Evolutionary conservation across 2,888 invertebrate species (phyloP), one percentile per base, ranked within the genome.

Genomic region (Nomada goodeniana): DNA sequence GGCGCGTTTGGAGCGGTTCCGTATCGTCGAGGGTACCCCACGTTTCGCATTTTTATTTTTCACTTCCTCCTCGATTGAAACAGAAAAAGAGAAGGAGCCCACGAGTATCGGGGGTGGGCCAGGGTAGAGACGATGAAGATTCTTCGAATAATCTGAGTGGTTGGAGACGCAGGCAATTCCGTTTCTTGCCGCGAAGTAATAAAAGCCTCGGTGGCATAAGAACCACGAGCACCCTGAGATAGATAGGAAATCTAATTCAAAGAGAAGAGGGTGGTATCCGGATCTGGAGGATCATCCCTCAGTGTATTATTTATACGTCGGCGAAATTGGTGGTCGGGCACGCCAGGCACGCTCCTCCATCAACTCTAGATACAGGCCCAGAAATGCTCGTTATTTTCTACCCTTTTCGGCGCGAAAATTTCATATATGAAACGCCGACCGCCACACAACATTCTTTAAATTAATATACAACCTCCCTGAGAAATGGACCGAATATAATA

Each of bases 191-290:
- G 76, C 75, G 76, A 71, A 73, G 88, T 84, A 87, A 88, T 88
- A 85, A 88, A 81, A 82, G 74, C 42, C 71, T 64, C 50, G 67
- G 29, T 52, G 36, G 68, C 64, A 61, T 67, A 76, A 84, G 72
- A 70, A 85, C 76, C 74, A 76, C 67, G 78, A 79, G 76, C 91
- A 89, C 88, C 89, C 83, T 85, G 90, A 90, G 94, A 94, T 88
- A 91, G 93, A 93, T 92, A 92, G 93, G 95, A 94, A 94, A 91
- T 93, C 93, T 92, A 93, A 93, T 93, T 93, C 92, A 29, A 90
- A 88, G 83, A 77, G 86, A 86, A 83, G 71, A 86, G 88, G 88
- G 85, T 86, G 80, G 84, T 80, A 86, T 88, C 85, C 90, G 88
- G 85, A 89, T 89, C 89, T 82, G 88, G 90, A 90, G 88, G 87